Base-by-base conservation (phyloP, 2,113 vertebrate species). In the Heterocephalus glaber region DNA sequence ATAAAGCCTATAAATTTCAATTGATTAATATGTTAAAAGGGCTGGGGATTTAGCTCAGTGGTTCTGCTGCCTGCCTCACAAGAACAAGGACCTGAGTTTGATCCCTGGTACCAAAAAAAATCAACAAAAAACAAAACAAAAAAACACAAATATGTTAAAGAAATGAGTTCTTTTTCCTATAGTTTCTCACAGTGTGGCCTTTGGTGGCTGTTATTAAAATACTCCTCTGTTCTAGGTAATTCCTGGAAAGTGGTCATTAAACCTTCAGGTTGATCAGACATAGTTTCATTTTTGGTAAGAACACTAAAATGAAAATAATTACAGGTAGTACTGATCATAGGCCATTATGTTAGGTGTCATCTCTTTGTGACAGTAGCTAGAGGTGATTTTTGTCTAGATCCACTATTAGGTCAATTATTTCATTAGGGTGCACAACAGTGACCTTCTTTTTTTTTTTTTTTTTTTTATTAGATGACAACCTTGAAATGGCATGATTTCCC, bases 61-160 rank as follows among this genome's bases (percentile, higher is more conserved):
- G n/a, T n/a, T n/a, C n/a, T n/a, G n/a, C n/a, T n/a, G n/a, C n/a
- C n/a, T n/a, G n/a, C n/a, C n/a, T n/a, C n/a, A n/a, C n/a, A n/a
- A n/a, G n/a, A n/a, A n/a, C n/a, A n/a, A n/a, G n/a, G n/a, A n/a
- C n/a, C n/a, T n/a, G n/a, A n/a, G n/a, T n/a, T n/a, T n/a, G n/a
- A n/a, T n/a, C n/a, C n/a, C n/a, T n/a, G n/a, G n/a, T n/a, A n/a
- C n/a, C n/a, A n/a, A n/a, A n/a, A n/a, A n/a, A n/a, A n/a, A n/a
- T n/a, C n/a, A n/a, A n/a, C n/a, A n/a, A n/a, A n/a, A n/a, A n/a
- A n/a, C n/a, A n/a, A n/a, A n/a, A n/a, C n/a, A n/a, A n/a, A n/a
- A n/a, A n/a, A n/a, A n/a, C n/a, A n/a, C n/a, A n/a, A 95, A 33
- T 77, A 82, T 17, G 33, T 38, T 95, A 17, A 94, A 84, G 86